Percentiles rank a stretch among this genome's conserved stretches.
These are phyloP conservation scores for Xiphophorus couchianus DNA, from an alignment of 2,113 vertebrate genomes.

Conservation along the genomic window DNA sequence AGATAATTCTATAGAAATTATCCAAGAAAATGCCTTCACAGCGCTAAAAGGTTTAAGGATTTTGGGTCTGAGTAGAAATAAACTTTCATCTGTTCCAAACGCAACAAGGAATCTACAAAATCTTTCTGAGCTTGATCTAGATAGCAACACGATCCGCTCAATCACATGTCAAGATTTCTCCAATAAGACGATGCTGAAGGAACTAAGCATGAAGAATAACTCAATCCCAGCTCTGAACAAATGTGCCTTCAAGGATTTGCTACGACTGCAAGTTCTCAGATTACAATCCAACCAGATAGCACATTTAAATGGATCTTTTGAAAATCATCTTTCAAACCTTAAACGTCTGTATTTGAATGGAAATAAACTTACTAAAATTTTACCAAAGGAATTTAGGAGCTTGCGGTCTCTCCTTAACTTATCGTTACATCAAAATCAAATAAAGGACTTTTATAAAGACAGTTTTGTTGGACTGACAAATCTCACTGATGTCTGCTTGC, in stretches of 20 bases:
- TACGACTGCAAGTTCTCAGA: constrained; percentile 54
- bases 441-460: constrained; percentile 21
- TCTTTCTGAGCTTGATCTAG: constrained; percentile 72
- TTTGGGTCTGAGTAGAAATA: constrained; percentile 63
- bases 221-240: constrained; percentile 47
- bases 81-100: constrained; percentile 43
- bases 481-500: constrained; percentile 50
- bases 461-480: constrained; percentile 66
- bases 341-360: constrained; percentile 38
- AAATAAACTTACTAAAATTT: constrained; percentile 66
- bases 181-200: constrained; percentile 54
- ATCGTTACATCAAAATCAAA: constrained; percentile 66
- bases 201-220: constrained; percentile 66
- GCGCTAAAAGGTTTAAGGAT: constrained; percentile 27
- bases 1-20: constrained; percentile 24
- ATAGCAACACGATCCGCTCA: constrained; percentile 62
- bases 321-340: constrained; percentile 56
- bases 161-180: constrained; percentile 67
- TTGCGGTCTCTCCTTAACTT: constrained; percentile 56
- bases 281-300: constrained; percentile 67
- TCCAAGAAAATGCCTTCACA: constrained; percentile 46
- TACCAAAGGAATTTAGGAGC: constrained; percentile 23
- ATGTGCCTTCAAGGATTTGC: constrained; percentile 67
- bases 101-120: constrained; percentile 36
- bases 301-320: constrained; percentile 56